Base-by-base conservation (phyloP, 2,113 vertebrate species). In the Pardalotus punctatus region DNA sequence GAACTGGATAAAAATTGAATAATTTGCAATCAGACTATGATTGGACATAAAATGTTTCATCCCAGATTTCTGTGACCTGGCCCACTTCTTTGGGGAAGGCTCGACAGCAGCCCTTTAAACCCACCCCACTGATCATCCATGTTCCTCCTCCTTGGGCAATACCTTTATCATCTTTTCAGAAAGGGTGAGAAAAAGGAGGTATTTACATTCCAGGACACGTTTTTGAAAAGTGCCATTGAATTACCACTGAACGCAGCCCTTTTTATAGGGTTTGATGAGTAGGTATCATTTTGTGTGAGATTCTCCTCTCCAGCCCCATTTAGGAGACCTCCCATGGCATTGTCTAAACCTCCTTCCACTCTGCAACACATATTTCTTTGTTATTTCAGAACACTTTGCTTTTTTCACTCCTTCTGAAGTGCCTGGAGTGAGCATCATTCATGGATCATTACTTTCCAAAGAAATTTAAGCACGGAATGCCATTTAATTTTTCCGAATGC, bases 381-480 rank as follows among this genome's bases (percentile, higher is more conserved):
- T 99, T 99, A 99, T 99, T 98, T 97, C 98, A 97, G 97, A 98
- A 98, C 98, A 98, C 98, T 98, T 98, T 98, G 97, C 94, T 98
- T 97, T 97, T 97, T 96, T 98, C 96, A 93, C 98, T 98, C 98
- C 98, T 98, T 98, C 98, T 98, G 96, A 98, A 99, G 98, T 98
- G 99, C 99, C 99, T 99, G 99, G 98, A 99, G 99, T 98, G 99
- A 99, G 99, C 98, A 98, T 99, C 98, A 98, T 99, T 99, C 99
- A 99, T 98, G 99, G 99, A 99, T 99, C 99, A 99, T 99, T 99
- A 99, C 99, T 99, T 99, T 99, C 99, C 99, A 99, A 99, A 99
- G 99, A 99, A 99, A 99, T 99, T 99, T 99, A 99, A 99, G 99
- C 98, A 86, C 97, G 97, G 98, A 98, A 99, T 99, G 99, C 99